Percentiles rank a stretch among this genome's conserved stretches.
These are phyloP conservation scores for Eupithecia subfuscata DNA, from an alignment of 2,888 invertebrate genomes.

Conservation along the genomic window DNA sequence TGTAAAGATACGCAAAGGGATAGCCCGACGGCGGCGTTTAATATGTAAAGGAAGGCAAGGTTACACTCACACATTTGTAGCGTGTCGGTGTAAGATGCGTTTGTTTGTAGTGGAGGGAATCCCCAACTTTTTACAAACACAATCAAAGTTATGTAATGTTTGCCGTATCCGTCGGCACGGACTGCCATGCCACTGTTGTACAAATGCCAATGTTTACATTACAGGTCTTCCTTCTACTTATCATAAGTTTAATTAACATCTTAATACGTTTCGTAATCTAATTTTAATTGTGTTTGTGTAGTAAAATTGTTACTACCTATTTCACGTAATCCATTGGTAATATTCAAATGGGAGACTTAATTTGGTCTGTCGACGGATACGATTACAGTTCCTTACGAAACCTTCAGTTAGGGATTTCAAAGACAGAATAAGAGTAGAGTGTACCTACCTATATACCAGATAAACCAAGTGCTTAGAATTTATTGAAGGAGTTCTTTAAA, in stretches of 20 bases:
- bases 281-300: background rate
- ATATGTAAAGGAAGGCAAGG: slow-evolving; percentile 84
- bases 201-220: slow-evolving; percentile 81
- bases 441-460: background rate
- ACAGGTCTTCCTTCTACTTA: slow-evolving; percentile 77
- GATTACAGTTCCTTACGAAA: background rate
- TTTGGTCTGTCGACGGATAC: background rate
- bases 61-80: slow-evolving; percentile 76
- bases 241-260: slow-evolving; percentile 75
- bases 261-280: background rate
- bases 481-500: background rate
- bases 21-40: slow-evolving; percentile 82
- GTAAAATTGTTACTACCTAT: background rate
- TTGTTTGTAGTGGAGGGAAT: slow-evolving; percentile 83
- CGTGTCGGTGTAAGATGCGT: slow-evolving; percentile 74
- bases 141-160: slow-evolving; percentile 84
- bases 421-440: background rate
- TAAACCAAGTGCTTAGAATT: background rate
- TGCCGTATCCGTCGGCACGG: slow-evolving; percentile 77
- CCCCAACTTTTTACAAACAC: slow-evolving; percentile 84
- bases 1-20: slow-evolving; percentile 82
- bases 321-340: background rate
- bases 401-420: background rate
- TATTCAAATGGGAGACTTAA: background rate
- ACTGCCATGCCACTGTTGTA: slow-evolving; percentile 70